phyloP scores from a whole-genome alignment of 2,113 vertebrate genomes.

The Toxostoma redivivum region DNA sequence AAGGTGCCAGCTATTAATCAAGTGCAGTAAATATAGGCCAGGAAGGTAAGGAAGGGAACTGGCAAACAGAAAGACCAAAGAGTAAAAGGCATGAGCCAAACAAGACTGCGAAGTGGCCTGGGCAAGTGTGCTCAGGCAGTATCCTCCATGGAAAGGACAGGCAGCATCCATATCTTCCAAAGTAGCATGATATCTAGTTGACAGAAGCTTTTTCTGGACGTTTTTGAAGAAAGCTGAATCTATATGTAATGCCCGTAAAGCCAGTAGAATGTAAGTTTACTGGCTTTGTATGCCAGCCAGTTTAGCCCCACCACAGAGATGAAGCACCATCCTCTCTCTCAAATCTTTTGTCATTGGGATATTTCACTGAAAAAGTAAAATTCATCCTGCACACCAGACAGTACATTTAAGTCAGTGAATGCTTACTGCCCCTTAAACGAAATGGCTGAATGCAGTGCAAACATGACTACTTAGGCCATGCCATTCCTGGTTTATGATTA shows the following conservation, averaged over 20 bases:
- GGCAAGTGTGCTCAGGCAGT: not conserved
- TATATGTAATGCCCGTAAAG: not conserved
- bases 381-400: not conserved
- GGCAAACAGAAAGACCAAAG: not conserved
- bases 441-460: not conserved
- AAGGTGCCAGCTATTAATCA: not conserved
- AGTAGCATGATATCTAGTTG: not conserved
- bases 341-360: not conserved
- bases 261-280: not conserved
- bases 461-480: not conserved
- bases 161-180: not conserved
- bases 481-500: not conserved
- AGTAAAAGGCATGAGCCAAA: fast-evolving
- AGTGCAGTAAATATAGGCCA: not conserved
- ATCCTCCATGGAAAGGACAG: not conserved
- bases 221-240: not conserved
- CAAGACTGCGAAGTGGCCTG: not conserved
- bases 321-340: not conserved
- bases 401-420: not conserved
- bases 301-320: not conserved
- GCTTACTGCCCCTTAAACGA: not conserved
- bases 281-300: not conserved
- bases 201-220: not conserved
- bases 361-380: not conserved
- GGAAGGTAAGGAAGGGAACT: not conserved